These are phyloP conservation scores for Malurus elegans DNA, from an alignment of 2,113 vertebrate species.

Conservation along the genomic window DNA sequence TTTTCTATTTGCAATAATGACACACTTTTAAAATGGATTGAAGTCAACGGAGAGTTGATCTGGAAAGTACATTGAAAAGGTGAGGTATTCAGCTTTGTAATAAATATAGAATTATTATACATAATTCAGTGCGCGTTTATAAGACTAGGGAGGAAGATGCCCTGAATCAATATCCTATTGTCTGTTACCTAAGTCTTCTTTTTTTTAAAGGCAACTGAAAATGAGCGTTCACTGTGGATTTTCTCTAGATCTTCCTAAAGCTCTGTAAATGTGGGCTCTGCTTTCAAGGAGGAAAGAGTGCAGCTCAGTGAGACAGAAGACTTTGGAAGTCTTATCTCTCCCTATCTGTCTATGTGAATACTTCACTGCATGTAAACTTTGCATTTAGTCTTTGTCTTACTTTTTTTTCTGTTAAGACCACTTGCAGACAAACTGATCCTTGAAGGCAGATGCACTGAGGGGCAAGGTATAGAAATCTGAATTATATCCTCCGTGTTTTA, in stretches of 20 bases:
- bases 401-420: not conserved
- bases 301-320: not conserved
- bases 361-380: not conserved
- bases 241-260: not conserved
- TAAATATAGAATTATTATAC: not conserved
- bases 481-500: not conserved
- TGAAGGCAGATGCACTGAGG: not conserved
- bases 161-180: not conserved
- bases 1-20: not conserved
- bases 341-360: not conserved
- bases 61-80: not conserved
- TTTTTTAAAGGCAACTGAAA: not conserved
- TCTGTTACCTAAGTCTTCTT: not conserved
- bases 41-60: not conserved
- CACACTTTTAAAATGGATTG: not conserved
- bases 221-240: not conserved
- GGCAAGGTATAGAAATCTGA: not conserved
- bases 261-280: not conserved
- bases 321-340: not conserved
- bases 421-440: not conserved
- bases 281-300: not conserved
- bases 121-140: not conserved
- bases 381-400: not conserved
- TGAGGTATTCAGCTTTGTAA: not conserved
- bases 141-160: not conserved